phyloP scores from a whole-genome alignment of 2,888 invertebrate genomes.

The Chrysomela aeneicollis region DNA sequence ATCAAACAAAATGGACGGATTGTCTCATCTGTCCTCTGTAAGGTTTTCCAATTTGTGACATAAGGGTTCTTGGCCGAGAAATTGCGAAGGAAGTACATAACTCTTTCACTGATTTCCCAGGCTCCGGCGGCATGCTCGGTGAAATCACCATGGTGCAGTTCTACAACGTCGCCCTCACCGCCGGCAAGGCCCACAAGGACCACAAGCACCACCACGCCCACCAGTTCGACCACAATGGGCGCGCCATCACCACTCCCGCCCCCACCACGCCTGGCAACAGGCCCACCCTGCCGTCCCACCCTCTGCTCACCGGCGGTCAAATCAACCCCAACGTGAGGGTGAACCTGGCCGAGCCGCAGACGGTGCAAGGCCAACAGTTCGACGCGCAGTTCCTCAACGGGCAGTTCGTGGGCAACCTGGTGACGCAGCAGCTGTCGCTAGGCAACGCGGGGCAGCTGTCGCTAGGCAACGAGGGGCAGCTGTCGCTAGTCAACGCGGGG shows the following conservation, averaged over 20 bases:
- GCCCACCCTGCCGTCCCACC: conserved; percentile 64
- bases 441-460: conserved; percentile 33
- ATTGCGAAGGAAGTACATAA: too few species aligned
- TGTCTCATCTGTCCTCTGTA: too few species aligned
- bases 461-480: conserved; percentile 30
- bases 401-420: conserved; percentile 64
- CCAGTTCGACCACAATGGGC: conserved; percentile 78
- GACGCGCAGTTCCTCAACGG: conserved; percentile 71
- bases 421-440: conserved; percentile 48
- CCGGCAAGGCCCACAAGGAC: conserved; percentile 86
- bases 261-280: conserved; percentile 67
- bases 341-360: conserved; percentile 60
- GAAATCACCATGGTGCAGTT: conserved; percentile 84
- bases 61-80: too few species aligned
- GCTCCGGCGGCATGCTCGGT: conserved; percentile 72
- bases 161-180: conserved; percentile 81
- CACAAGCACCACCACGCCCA: conserved; percentile 89
- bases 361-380: conserved; percentile 44
- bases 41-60: too few species aligned
- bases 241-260: conserved; percentile 67
- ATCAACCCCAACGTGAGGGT: conserved; percentile 68
- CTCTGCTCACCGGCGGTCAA: conserved; percentile 70
- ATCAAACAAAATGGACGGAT: too few species aligned
- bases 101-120: too few species aligned
- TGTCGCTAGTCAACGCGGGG: not conserved